Evolutionary conservation across 2,888 invertebrate genomes (phyloP), one percentile per base, ranked within the genome.

Genomic region (Morpho deidamia): DNA sequence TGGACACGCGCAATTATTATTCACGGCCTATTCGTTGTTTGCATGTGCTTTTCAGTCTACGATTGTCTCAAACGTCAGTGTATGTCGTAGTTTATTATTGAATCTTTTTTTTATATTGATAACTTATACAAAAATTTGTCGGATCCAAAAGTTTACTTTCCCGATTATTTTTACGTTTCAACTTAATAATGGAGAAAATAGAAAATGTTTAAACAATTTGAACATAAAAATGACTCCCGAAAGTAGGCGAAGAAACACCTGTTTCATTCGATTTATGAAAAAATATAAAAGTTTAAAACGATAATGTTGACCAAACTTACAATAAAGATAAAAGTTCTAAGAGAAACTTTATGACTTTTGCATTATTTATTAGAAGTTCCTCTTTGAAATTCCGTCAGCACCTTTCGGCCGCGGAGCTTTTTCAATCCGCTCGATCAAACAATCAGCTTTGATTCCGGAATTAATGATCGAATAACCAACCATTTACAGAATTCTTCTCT

Each of bases 1-100:
- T 61, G 56, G 57, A 53, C 59, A 50, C 60, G 59, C 64, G 67
- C 66, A 64, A 67, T 65, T 59, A 64, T 63, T 67, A 66, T 67
- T 63, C 66, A 59, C 59, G 53, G 51, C 42, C 43, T 52, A 47
- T 58, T 56, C 61, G 56, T 50, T 60, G 62, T 55, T 50, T 68
- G 69, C 66, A 67, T 66, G 67, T 56, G 60, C 61, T 62, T 62
- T 54, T 49, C 51, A 51, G 38, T 44, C 51, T 56, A 44, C 51
- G 44, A 52, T 55, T 48, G 38, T 45, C 45, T 44, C 34, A 40
- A 43, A 50, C 46, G 37, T 52, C 51, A 42, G 43, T 62, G 53
- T 59, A 51, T 53, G 54, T 62, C 48, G 58, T 61, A 56, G 53
- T 38, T 48, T 50, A 39, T 46, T 42, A 33, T 11, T 45, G 39